Base-by-base conservation (phyloP, 2,888 invertebrate genomes). In the Pandemis corylana region DNA sequence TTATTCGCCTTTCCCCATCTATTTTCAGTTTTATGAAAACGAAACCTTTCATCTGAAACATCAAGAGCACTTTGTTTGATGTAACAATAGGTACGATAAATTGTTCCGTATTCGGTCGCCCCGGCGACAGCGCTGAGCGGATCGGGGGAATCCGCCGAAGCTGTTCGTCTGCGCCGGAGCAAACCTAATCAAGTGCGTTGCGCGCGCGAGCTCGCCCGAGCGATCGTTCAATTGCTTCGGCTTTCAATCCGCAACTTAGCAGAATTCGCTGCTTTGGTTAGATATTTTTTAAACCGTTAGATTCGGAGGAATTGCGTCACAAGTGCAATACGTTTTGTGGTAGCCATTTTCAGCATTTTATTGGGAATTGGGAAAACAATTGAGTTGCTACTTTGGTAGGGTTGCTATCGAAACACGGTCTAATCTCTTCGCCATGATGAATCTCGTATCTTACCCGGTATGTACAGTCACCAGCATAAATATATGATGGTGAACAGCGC, bases 151-250 rank as follows among this genome's bases (percentile, higher is more conserved):
- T 53, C 41, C 15, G 61, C 44, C 42, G 61, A 51, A 67, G 67
- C 49, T 67, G 41, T 20, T n/a, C 62, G 67, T 72, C 61, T 53
- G 62, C 42, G 51, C 42, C 42, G 67, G 67, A 62, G 62, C 46
- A 72, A 62, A 72, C 53, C 42, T 72, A 62, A 72, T 67, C 72
- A 67, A 56, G 13, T n/a, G 56, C 56, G 41, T 56, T 46, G 20
- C 56, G 56, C 62, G 20, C 56, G 56, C 62, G 61, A 51, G n/a
- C 36, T 42, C 61, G 41, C 41, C 51, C 9, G 20, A 12, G 20
- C n/a, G n/a, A 53, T 41, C 41, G 46, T 12, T 15, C 56, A n/a
- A 56, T 56, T 20, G 41, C 41, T 49, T 9, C 10, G 9, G 42
- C 51, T 72, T 44, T 62, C 51, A 42, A 51, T 28, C 42, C 41